phyloP scores from a whole-genome alignment of 2,888 invertebrate species.

The Sipha maydis region DNA sequence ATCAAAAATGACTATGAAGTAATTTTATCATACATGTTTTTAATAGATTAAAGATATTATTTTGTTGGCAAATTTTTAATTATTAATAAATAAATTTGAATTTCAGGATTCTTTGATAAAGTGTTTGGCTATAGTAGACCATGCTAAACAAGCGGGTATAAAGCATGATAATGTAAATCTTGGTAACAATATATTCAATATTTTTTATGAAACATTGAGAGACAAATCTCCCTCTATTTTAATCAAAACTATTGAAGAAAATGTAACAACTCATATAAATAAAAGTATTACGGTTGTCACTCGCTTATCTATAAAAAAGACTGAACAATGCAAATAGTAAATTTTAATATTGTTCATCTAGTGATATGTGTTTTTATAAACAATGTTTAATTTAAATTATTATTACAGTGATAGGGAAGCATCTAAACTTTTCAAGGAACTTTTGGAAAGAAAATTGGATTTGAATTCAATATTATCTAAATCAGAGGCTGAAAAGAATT shows the following conservation, averaged over 20 bases:
- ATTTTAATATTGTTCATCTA: background rate
- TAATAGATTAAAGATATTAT: background rate
- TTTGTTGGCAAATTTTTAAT: background rate
- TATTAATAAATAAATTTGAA: background rate
- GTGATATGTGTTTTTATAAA: background rate
- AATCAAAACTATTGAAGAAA: conserved; percentile 34
- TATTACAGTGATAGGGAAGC: background rate
- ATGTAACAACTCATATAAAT: background rate
- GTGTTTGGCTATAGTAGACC: conserved; percentile 15
- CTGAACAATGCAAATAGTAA: background rate
- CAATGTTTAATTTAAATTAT: background rate
- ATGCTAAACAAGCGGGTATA: conserved; percentile 22
- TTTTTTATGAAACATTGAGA: background rate
- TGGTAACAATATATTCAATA: conserved; percentile 27
- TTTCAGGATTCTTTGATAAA: conserved; percentile 52
- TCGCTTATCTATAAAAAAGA: background rate
- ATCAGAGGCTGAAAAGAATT: background rate
- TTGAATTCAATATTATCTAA: conserved; percentile 1
- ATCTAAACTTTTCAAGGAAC: background rate
- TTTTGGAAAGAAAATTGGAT: conserved; percentile 2
- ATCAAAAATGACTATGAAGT: conserved; percentile 48
- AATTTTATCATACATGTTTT: background rate
- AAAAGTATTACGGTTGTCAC: background rate
- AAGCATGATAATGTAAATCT: conserved; percentile 12
- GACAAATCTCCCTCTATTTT: conserved; percentile 28